These are phyloP conservation scores for Acestrorhynchus altus DNA, from an alignment of 2,797 vertebrate genomes.

Conservation along the genomic window DNA sequence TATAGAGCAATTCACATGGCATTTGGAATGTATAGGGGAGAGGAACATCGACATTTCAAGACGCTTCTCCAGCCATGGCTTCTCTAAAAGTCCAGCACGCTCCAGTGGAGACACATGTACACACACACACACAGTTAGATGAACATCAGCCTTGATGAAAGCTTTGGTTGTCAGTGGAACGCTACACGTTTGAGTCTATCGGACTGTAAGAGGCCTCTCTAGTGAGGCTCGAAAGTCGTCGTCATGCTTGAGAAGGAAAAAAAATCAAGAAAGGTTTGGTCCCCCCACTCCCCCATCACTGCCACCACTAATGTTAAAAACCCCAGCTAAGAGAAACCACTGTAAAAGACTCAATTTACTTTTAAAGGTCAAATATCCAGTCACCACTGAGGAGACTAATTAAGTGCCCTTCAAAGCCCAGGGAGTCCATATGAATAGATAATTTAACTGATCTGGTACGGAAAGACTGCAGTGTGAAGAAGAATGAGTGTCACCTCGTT, in stretches of 20 bases:
- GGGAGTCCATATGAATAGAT: conserved; percentile 60
- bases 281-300: conserved; percentile 19
- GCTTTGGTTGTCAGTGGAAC: conserved; percentile 33
- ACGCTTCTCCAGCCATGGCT: conserved; percentile 41
- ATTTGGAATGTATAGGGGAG: conserved; percentile 42
- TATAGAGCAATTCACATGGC: conserved; percentile 47
- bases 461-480: conserved; percentile 19
- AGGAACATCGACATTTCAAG: conserved; percentile 34
- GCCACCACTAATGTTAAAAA: conserved; percentile 52
- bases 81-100: conserved; percentile 13
- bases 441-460: conserved; percentile 57
- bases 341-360: conserved; percentile 66
- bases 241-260: conserved; percentile 51
- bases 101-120: conserved; percentile 3
- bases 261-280: conserved; percentile 50
- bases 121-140: conserved; percentile 30
- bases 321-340: conserved; percentile 55
- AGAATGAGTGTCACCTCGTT: conserved; percentile 51
- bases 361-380: conserved; percentile 67
- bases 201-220: conserved; percentile 26
- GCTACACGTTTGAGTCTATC: conserved; percentile 36
- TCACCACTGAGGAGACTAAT: conserved; percentile 63
- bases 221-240: conserved; percentile 36
- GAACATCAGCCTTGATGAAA: conserved; percentile 17
- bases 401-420: conserved; percentile 63